Percentiles rank a stretch among this genome's conserved stretches.
Evolutionary conservation across 2,113 vertebrate genomes (phyloP).

Genomic region (Ptilonorhynchus violaceus): DNA sequence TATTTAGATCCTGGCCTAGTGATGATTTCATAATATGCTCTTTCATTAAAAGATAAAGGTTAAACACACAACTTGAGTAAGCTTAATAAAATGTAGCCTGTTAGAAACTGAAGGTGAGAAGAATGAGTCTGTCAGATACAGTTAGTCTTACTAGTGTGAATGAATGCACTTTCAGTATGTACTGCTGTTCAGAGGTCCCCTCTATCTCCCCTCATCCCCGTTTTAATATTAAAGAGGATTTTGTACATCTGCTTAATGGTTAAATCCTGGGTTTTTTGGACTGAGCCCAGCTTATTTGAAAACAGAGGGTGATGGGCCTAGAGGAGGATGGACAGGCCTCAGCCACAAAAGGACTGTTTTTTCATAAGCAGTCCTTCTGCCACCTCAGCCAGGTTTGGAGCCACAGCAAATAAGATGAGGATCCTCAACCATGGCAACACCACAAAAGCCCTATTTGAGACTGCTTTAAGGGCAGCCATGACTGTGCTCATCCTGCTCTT

Average conservation of each 20-base stretch:
- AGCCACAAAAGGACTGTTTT: not conserved
- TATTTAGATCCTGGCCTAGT: not conserved
- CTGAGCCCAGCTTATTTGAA: not conserved
- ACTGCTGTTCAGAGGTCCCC: not conserved
- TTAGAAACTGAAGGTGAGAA: not conserved
- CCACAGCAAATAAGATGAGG: not conserved
- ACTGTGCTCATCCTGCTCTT: not conserved
- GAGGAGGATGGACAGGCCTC: not conserved
- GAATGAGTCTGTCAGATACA: not conserved
- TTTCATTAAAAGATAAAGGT: not conserved
- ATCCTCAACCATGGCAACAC: not conserved
- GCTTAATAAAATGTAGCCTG: not conserved
- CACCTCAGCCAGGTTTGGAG: not conserved
- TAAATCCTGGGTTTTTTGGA: not conserved
- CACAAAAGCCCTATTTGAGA: not conserved
- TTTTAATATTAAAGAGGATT: not conserved
- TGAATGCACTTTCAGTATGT: not conserved
- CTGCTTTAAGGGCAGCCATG: not conserved
- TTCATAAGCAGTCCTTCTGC: not conserved
- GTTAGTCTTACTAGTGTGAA: not conserved
- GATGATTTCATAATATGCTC: not conserved
- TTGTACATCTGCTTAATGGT: not conserved
- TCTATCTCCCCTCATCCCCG: fast-evolving
- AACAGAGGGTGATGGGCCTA: not conserved
- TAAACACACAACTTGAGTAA: not conserved